Evolutionary conservation across 2,113 vertebrate genomes (phyloP).

Genomic region (Jacana jacana): DNA sequence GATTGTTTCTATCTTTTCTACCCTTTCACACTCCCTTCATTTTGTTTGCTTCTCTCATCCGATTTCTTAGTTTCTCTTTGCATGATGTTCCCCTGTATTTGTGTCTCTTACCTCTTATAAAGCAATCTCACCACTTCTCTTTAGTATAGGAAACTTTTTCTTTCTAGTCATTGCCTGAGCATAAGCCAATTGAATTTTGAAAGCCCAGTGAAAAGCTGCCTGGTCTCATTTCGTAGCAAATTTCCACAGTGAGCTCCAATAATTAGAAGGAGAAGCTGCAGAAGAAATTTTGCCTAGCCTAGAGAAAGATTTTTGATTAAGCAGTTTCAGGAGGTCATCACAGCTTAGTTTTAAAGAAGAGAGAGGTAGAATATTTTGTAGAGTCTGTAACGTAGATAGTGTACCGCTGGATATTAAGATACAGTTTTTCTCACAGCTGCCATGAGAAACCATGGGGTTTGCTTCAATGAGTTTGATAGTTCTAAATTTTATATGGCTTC

Average conservation of each 20-base stretch:
- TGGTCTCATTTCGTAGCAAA: not conserved
- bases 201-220: not conserved
- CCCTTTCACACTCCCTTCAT: not conserved
- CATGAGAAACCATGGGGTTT: not conserved
- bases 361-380: not conserved
- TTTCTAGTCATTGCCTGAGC: not conserved
- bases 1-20: not conserved
- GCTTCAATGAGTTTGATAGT: not conserved
- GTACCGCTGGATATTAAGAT: not conserved
- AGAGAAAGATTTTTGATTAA: not conserved
- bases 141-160: not conserved
- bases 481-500: not conserved
- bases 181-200: not conserved
- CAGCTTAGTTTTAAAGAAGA: not conserved
- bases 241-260: not conserved
- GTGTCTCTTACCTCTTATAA: not conserved
- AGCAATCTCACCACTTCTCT: not conserved
- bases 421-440: not conserved
- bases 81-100: not conserved
- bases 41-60: not conserved
- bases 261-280: not conserved
- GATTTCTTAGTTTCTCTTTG: not conserved
- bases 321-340: not conserved
- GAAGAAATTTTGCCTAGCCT: not conserved
- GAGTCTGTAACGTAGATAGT: not conserved